Evolutionary conservation across 2,888 invertebrate species (phyloP).

Genomic region (Standfussiana lucernea): DNA sequence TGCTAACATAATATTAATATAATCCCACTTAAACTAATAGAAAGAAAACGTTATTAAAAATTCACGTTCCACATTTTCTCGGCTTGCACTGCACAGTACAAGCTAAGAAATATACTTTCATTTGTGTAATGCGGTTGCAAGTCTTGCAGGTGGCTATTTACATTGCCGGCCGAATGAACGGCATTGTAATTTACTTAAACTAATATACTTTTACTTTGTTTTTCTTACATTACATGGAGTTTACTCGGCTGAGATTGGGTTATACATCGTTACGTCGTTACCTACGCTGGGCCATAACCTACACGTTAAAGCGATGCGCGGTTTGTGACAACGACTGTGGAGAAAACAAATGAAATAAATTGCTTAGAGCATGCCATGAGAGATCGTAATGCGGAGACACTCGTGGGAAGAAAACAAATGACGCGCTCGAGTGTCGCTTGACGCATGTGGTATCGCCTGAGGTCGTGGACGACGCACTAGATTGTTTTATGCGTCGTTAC

Average conservation of each 20-base stretch:
- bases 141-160: slow-evolving; percentile 67
- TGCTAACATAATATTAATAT: not conserved
- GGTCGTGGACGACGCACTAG: not conserved
- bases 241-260: slow-evolving; percentile 39
- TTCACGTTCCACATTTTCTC: slow-evolving; percentile 25
- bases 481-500: slow-evolving; percentile 16
- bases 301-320: not conserved
- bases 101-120: slow-evolving; percentile 69
- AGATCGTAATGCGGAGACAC: no score
- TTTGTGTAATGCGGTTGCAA: slow-evolving; percentile 69
- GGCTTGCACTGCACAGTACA: slow-evolving; percentile 43
- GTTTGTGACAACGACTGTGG: not conserved
- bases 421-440: not conserved
- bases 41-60: slow-evolving; percentile 44
- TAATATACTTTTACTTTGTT: slow-evolving; percentile 46
- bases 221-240: slow-evolving; percentile 37
- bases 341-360: not conserved
- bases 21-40: slow-evolving; percentile 17
- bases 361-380: not conserved
- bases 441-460: not conserved
- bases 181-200: slow-evolving; percentile 57
- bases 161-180: slow-evolving; percentile 56
- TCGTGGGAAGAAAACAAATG: not conserved
- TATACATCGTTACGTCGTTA: not conserved
- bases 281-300: not conserved